A percentile compares a stretch with the other conserved stretches of the same genome.
These are phyloP conservation scores for Hippocampus mohnikei DNA, from an alignment of 2,113 vertebrate species.

Conservation along the genomic window DNA sequence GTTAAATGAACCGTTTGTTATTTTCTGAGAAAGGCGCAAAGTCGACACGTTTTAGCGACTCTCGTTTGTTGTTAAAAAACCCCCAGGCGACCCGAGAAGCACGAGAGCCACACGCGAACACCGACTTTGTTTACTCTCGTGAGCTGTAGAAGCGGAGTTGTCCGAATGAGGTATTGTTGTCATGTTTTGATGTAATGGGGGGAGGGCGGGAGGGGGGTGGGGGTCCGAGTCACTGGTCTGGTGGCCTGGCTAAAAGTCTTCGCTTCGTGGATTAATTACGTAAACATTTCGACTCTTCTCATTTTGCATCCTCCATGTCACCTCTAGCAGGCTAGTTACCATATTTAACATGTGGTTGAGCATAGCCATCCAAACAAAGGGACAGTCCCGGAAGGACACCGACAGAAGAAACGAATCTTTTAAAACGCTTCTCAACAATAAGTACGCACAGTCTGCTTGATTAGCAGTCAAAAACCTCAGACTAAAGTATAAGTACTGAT, in stretches of 20 bases:
- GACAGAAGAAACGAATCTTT: not conserved
- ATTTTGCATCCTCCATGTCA: not conserved
- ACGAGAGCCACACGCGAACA: not conserved
- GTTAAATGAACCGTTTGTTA: slow-evolving; percentile 72
- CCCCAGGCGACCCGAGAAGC: slow-evolving; percentile 3
- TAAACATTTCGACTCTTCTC: not conserved
- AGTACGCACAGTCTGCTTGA: not conserved
- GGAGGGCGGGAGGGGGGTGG: slow-evolving; percentile 45
- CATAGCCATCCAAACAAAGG: slow-evolving; percentile 49
- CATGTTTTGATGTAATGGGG: slow-evolving; percentile 45
- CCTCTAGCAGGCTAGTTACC: not conserved
- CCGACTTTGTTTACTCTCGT: slow-evolving; percentile 67
- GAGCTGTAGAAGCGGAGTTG: slow-evolving; percentile 73
- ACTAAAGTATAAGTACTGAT: not conserved
- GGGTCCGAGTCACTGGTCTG: slow-evolving; percentile 43
- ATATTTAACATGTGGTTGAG: not conserved
- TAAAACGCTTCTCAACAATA: not conserved
- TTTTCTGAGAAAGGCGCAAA: slow-evolving; percentile 58
- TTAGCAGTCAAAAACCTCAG: not conserved
- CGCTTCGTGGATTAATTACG: slow-evolving; percentile 6
- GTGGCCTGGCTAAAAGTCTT: slow-evolving; percentile 24
- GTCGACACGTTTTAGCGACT: slow-evolving; percentile 14
- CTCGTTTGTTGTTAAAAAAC: not conserved
- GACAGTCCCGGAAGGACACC: not conserved
- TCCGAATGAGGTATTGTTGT: slow-evolving; percentile 86